A percentile compares a stretch with the other conserved stretches of the same genome.
phyloP scores from a whole-genome alignment of 2,888 invertebrate species.

The Halictus ligatus region DNA sequence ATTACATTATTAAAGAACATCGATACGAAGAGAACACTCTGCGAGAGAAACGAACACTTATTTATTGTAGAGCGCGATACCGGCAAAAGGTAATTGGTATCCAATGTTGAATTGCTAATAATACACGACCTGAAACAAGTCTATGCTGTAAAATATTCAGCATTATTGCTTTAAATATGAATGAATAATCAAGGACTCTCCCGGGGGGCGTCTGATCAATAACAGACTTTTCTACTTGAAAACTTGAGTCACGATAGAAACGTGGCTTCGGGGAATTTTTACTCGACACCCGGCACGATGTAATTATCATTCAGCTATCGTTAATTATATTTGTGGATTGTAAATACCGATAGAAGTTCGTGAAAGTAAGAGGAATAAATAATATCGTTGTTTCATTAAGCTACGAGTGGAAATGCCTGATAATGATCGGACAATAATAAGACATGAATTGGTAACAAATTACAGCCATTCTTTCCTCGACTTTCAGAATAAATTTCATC shows the following conservation, averaged over 20 bases:
- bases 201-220: conserved; percentile 37
- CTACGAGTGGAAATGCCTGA: not conserved
- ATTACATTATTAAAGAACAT: not conserved
- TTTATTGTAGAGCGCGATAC: not conserved
- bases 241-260: not conserved
- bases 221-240: conserved; percentile 42
- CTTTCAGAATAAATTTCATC: not conserved
- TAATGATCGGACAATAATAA: not conserved
- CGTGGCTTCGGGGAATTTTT: not conserved
- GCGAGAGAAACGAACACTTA: not conserved
- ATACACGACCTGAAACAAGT: conserved; percentile 9
- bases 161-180: conserved; percentile 20
- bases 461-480: not conserved
- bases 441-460: not conserved
- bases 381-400: not conserved
- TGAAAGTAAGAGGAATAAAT: not conserved
- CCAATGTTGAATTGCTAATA: conserved; percentile 40
- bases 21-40: not conserved
- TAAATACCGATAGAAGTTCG: not conserved
- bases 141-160: conserved; percentile 11
- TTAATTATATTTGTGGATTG: not conserved
- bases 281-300: not conserved
- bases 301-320: not conserved
- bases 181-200: conserved; percentile 36
- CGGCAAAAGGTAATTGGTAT: conserved; percentile 20